Percentiles rank a stretch among this genome's conserved stretches.
Conservation (phyloP, 2,888 invertebrate species). For the Zelleria hepariella region DNA sequence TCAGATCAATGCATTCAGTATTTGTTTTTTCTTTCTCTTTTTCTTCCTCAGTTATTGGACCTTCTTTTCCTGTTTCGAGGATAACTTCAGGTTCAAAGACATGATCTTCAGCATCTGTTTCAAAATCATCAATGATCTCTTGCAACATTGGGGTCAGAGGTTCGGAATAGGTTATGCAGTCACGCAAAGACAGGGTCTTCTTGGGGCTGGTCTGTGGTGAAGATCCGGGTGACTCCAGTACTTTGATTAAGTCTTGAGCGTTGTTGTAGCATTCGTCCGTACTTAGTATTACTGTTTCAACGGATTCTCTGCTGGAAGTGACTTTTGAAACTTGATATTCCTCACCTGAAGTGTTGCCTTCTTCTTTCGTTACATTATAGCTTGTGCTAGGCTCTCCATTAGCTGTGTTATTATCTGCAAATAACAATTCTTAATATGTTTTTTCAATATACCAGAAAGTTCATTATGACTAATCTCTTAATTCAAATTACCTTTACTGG, state of each 20-base stretch:
- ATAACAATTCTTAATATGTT: slow-evolving; percentile 16
- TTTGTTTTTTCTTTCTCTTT: neutral
- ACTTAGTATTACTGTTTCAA: slow-evolving; percentile 49
- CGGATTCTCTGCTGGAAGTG: slow-evolving; percentile 43
- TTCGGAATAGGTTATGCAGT: slow-evolving; percentile 40
- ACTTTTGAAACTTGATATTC: slow-evolving; percentile 43
- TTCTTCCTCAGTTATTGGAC: neutral
- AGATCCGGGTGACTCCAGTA: slow-evolving; percentile 9
- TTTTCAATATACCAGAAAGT: neutral
- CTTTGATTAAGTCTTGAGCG: slow-evolving; percentile 41
- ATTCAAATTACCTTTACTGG: slow-evolving; percentile 27
- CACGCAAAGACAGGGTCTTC: slow-evolving; percentile 32
- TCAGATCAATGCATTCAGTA: neutral
- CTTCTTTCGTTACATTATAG: slow-evolving; percentile 25
- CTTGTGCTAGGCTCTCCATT: slow-evolving; percentile 24
- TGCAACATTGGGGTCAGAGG: slow-evolving; percentile 45
- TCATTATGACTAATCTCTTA: slow-evolving; percentile 1
- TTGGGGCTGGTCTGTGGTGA: slow-evolving; percentile 6
- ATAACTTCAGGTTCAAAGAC: neutral
- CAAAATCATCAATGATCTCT: slow-evolving; percentile 45
- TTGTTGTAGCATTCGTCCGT: slow-evolving; percentile 31
- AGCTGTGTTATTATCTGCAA: slow-evolving; percentile 26
- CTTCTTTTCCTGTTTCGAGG: neutral
- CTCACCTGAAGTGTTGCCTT: slow-evolving; percentile 16
- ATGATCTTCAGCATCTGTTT: neutral